Conservation (phyloP, 2,888 invertebrate species). For the Parapristionchus giblindavisi region DNA sequence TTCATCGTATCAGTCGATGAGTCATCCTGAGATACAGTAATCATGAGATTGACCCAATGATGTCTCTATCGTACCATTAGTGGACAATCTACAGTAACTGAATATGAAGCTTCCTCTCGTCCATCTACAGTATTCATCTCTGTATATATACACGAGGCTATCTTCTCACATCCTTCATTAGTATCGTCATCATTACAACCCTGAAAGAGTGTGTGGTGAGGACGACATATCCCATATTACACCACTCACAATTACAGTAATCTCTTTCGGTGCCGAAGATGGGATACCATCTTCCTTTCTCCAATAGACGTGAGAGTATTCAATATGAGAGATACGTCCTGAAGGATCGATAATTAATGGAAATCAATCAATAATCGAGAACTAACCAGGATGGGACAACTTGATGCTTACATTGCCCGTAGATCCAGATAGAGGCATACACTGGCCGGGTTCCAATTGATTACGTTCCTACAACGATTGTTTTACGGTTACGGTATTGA, state of each 20-base stretch:
- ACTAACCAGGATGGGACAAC: not conserved
- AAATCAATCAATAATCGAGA: not conserved
- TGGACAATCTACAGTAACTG: not conserved
- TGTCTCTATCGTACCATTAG: not conserved
- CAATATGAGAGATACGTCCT: constrained; percentile 15
- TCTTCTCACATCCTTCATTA: not conserved
- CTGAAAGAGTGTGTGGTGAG: not conserved
- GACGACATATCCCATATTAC: not conserved
- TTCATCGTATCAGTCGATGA: not conserved
- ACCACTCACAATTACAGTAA: not conserved
- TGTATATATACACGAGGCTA: constrained; percentile 3
- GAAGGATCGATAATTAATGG: not conserved
- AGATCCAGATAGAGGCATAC: constrained; percentile 12
- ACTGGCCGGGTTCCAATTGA: constrained; percentile 16
- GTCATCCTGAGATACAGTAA: not conserved
- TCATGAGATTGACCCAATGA: not conserved
- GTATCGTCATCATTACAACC: not conserved
- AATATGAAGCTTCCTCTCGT: not conserved
- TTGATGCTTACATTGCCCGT: not conserved
- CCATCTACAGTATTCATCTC: constrained; percentile 11
- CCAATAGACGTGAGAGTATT: constrained; percentile 29
- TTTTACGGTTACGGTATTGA: not conserved
- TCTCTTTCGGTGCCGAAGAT: not conserved
- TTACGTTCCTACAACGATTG: constrained; percentile 9
- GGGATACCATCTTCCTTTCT: constrained; percentile 23